Evolutionary conservation across 2,113 vertebrate species (phyloP).

Genomic region (Pangasianodon gigas): DNA sequence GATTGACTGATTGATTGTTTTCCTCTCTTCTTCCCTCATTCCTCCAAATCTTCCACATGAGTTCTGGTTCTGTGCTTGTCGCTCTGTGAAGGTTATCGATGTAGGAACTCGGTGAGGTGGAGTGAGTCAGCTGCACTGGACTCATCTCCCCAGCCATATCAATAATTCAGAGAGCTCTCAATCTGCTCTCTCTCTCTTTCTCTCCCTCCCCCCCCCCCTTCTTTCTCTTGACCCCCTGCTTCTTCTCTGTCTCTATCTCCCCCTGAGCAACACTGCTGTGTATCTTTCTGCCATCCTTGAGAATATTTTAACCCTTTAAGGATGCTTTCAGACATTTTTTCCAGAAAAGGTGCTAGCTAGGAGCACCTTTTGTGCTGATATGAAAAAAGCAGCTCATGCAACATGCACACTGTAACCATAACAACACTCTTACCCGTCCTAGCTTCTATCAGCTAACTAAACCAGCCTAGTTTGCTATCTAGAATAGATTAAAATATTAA

Average conservation of each 20-base stretch:
- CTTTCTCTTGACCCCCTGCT: slow-evolving; percentile 13
- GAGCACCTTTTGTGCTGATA: neutral
- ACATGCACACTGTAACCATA: neutral
- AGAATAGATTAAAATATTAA: neutral
- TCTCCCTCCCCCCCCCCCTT: neutral
- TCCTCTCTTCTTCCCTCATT: neutral
- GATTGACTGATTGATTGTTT: neutral
- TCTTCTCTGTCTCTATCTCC: slow-evolving; percentile 10
- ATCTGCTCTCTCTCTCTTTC: neutral
- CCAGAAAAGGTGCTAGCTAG: neutral
- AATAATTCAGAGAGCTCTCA: slow-evolving; percentile 39
- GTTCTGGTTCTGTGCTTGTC: neutral
- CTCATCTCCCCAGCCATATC: slow-evolving; percentile 21
- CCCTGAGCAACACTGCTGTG: neutral
- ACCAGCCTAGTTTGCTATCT: neutral
- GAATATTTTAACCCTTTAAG: neutral
- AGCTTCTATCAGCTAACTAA: neutral
- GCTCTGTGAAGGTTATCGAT: slow-evolving; percentile 26
- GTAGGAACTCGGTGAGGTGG: neutral
- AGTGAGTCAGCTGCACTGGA: slow-evolving; percentile 22
- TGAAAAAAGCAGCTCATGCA: neutral
- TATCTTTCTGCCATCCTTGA: neutral
- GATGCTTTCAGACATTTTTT: neutral
- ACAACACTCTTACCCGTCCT: neutral
- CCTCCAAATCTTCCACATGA: neutral